Evolutionary conservation across 1,140 invertebrate genomes (phyloP).

Genomic region (Leptinotarsa texana): DNA sequence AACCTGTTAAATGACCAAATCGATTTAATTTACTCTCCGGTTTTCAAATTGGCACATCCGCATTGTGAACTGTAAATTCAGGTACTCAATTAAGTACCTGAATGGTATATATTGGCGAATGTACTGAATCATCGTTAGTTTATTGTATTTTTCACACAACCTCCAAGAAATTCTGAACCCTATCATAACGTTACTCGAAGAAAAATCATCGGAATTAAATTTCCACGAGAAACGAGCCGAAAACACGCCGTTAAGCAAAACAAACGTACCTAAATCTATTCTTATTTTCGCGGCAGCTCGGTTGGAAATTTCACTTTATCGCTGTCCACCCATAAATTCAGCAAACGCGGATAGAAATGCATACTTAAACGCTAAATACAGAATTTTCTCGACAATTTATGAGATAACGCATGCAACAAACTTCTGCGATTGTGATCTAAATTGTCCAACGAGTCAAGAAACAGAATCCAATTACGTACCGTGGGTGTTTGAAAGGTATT

Average conservation of each 20-base stretch:
- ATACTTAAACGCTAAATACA: conserved; percentile 4
- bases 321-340: conserved; percentile 1
- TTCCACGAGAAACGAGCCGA: no score
- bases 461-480: conserved; percentile 2
- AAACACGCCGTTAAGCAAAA: background rate
- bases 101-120: no score
- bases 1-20: no score
- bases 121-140: no score
- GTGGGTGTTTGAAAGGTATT: background rate
- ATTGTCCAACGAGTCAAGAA: conserved; percentile 5
- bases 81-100: no score
- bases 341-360: conserved; percentile 2
- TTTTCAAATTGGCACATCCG: no score
- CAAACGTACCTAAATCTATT: background rate
- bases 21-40: no score
- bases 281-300: background rate
- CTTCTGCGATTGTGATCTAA: background rate
- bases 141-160: no score
- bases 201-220: no score
- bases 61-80: no score
- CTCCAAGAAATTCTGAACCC: no score
- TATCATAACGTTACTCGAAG: no score
- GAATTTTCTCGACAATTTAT: conserved; percentile 8
- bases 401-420: conserved; percentile 3
- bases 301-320: background rate